Base-by-base conservation (phyloP, 1,140 invertebrate species). In the Drosophila pallidifrons region DNA sequence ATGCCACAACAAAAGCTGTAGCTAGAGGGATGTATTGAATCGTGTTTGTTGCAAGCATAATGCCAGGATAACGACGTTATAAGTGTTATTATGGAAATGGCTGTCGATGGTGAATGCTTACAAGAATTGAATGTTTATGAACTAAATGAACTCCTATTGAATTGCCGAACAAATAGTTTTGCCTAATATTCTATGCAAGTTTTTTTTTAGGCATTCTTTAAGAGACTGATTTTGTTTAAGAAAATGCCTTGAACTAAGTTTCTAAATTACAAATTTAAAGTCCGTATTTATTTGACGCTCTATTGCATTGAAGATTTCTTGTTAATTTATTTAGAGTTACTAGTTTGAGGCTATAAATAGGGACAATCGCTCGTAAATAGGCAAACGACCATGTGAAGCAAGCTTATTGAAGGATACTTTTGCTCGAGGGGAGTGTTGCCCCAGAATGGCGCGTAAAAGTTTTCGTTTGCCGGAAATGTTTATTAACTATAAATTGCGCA, bases 401-500 rank as follows among this genome's bases (percentile, higher is more conserved):
- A 30, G n/a, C 13, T 16, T 5, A 16, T 15, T 55, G 15, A 2
- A 11, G n/a, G 32, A 55, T 54, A 55, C 20, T 8, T 41, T 28
- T 7, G 30, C 3, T 13, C 5, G n/a, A 10, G 11, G 35, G 32
- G 72, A 45, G 68, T 70, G 68, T 73, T 28, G 11, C 35, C 3
- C 35, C 3, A n/a, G 58, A 52, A 25, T 52, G 52, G 46, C 73
- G 65, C 59, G 75, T 55, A 45, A 72, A 64, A 55, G 77, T 59
- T 82, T 73, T 63, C 43, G 55, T 61, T 25, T 57, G 70, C 70
- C 80, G 83, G 80, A 87, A 87, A 88, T 87, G 82, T 87, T 87
- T 87, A 88, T 87, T 87, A 88, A 87, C 83, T 87, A 88, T 86
- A 83, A 87, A 87, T 88, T 88, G 81, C 85, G 63, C 69, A 75